phyloP scores from a whole-genome alignment of 2,797 vertebrate genomes.

The Otolemur crassicaudatus region DNA sequence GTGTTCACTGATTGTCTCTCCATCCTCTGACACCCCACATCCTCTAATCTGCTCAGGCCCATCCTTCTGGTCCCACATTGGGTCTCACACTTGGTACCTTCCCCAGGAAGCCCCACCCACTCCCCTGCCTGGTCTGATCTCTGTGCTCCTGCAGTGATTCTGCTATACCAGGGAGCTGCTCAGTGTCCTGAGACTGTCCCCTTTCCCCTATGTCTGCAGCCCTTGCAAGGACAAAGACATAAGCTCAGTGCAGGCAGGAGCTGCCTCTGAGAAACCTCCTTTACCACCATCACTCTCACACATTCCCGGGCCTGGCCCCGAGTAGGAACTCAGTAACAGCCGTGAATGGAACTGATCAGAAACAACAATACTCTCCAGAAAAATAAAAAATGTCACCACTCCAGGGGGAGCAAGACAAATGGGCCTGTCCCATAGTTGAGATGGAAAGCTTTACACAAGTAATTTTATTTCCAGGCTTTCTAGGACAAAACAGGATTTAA shows the following conservation, averaged over 20 bases:
- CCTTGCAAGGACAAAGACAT: background rate
- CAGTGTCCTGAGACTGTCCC: background rate
- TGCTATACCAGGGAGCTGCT: accelerated
- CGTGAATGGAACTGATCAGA: background rate
- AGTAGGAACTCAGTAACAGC: background rate
- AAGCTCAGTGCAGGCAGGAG: background rate
- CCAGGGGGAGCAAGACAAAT: constrained; percentile 22
- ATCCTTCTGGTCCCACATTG: background rate
- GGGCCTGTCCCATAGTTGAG: background rate
- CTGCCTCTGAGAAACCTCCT: too few relatives aligned
- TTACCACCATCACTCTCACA: background rate
- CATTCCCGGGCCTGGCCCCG: background rate
- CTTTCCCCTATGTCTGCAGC: accelerated
- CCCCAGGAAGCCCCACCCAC: background rate
- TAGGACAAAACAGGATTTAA: constrained; percentile 60
- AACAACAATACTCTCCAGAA: background rate
- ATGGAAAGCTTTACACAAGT: constrained; percentile 1
- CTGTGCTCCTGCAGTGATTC: too few relatives aligned
- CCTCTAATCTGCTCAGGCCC: background rate
- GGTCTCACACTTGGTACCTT: background rate
- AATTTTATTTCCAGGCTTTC: constrained; percentile 49
- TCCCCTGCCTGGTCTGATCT: background rate
- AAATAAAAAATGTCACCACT: background rate
- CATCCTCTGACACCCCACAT: background rate
- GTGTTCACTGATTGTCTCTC: background rate